Percentiles rank a stretch among this genome's conserved stretches.
phyloP scores from a whole-genome alignment of 2,797 vertebrate genomes.

The Poecile montanus region DNA sequence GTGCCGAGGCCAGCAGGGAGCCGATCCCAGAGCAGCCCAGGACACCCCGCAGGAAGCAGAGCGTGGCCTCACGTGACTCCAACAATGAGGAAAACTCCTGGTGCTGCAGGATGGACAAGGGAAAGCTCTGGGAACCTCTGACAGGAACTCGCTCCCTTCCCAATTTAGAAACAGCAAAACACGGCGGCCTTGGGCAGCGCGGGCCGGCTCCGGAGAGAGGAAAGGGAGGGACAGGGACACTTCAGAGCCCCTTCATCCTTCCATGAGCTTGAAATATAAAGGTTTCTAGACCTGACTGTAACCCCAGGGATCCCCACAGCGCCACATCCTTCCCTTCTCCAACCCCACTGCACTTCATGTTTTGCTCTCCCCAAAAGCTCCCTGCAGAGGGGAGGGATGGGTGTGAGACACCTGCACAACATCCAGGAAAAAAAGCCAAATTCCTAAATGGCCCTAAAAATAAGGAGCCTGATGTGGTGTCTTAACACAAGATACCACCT shows the following conservation, averaged over 20 bases:
- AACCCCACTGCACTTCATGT: too few relatives aligned
- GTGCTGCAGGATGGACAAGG: not conserved
- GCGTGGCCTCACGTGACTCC: not conserved
- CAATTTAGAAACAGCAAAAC: not conserved
- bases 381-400: not conserved
- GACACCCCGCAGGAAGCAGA: not conserved
- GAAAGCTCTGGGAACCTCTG: conserved; percentile 25
- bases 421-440: fast-evolving
- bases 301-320: not conserved
- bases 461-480: not conserved
- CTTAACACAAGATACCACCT: not conserved
- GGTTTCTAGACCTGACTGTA: fast-evolving
- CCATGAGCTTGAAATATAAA: fast-evolving
- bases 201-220: fast-evolving
- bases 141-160: conserved; percentile 4
- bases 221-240: not conserved
- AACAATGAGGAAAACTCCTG: not conserved
- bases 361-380: not conserved
- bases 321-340: not conserved
- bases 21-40: not conserved
- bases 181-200: not conserved
- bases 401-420: not conserved
- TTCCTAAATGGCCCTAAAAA: not conserved
- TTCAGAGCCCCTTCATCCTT: not conserved
- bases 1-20: not conserved